Evolutionary conservation across 2,797 vertebrate genomes (phyloP).

Genomic region (Stomatorhinus walkeri): DNA sequence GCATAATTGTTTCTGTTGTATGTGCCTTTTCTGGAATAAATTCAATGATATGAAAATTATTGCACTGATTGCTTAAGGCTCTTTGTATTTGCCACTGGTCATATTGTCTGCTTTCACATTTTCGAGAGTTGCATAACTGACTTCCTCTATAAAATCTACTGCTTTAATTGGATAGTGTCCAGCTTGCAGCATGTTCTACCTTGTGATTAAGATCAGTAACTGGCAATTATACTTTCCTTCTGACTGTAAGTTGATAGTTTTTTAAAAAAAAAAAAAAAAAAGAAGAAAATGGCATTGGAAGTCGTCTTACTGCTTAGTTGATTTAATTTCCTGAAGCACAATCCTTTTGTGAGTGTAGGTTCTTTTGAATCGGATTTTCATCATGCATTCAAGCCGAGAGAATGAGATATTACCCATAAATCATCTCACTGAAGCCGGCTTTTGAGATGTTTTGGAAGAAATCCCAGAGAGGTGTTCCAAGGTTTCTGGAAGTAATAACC

Average conservation of each 20-base stretch:
- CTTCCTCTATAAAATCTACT: neutral
- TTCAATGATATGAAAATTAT: conserved; percentile 39
- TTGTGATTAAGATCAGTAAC: conserved; percentile 4
- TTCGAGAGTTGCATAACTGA: neutral
- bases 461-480: conserved; percentile 29
- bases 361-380: conserved; percentile 15
- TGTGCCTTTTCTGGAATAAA: conserved; percentile 71
- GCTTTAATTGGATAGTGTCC: neutral
- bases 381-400: conserved; percentile 28
- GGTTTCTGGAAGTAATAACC: conserved; percentile 39
- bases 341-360: neutral
- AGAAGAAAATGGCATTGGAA: conserved; percentile 10
- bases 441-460: conserved; percentile 33
- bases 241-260: conserved; percentile 12
- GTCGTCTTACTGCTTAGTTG: conserved; percentile 15
- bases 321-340: conserved; percentile 12
- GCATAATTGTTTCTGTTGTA: conserved; percentile 63
- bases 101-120: conserved; percentile 28
- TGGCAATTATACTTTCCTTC: neutral
- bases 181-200: neutral
- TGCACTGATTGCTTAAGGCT: conserved; percentile 11
- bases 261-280: neutral
- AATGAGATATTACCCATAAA: conserved; percentile 32
- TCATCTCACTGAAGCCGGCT: conserved; percentile 30
- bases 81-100: conserved; percentile 14